These are phyloP conservation scores for Mystacides longicornis DNA, from an alignment of 2,888 invertebrate genomes.

Conservation along the genomic window DNA sequence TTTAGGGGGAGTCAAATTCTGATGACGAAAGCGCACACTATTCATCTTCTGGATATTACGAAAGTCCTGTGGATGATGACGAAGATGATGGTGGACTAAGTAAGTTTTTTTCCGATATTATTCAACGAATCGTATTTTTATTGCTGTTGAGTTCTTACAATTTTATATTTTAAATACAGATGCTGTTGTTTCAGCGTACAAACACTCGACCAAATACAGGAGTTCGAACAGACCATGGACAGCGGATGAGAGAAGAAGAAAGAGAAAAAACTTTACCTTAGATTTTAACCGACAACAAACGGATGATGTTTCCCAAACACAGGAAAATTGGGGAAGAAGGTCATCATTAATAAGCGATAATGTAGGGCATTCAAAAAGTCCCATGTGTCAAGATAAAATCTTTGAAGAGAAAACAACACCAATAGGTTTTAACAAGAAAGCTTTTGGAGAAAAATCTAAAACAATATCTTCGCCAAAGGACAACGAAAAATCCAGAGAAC, in stretches of 20 bases:
- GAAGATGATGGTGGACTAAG: conserved; percentile 48
- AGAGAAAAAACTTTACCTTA: conserved; percentile 68
- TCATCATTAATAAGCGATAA: conserved; percentile 28
- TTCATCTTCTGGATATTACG: conserved; percentile 68
- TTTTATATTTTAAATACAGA: neutral
- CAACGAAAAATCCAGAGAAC: conserved; percentile 42
- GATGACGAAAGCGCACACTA: conserved; percentile 65
- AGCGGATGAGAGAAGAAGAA: conserved; percentile 63
- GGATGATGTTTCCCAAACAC: conserved; percentile 47
- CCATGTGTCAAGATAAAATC: conserved; percentile 16
- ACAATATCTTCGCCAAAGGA: conserved; percentile 43
- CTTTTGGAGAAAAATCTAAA: conserved; percentile 39
- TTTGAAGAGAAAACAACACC: conserved; percentile 36
- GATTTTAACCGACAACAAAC: conserved; percentile 56
- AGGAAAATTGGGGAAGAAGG: conserved; percentile 44
- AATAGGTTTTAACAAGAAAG: conserved; percentile 21
- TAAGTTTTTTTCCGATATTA: conserved; percentile 29
- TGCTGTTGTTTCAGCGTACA: conserved; percentile 36
- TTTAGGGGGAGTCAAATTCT: conserved; percentile 51
- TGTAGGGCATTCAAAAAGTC: conserved; percentile 31
- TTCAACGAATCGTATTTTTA: too few species aligned
- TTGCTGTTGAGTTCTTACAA: neutral
- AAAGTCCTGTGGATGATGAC: conserved; percentile 64
- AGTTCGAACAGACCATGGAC: conserved; percentile 49
- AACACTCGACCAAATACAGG: conserved; percentile 46